These are phyloP conservation scores for Felis chaus DNA, from an alignment of 2,113 vertebrate genomes.

Conservation along the genomic window DNA sequence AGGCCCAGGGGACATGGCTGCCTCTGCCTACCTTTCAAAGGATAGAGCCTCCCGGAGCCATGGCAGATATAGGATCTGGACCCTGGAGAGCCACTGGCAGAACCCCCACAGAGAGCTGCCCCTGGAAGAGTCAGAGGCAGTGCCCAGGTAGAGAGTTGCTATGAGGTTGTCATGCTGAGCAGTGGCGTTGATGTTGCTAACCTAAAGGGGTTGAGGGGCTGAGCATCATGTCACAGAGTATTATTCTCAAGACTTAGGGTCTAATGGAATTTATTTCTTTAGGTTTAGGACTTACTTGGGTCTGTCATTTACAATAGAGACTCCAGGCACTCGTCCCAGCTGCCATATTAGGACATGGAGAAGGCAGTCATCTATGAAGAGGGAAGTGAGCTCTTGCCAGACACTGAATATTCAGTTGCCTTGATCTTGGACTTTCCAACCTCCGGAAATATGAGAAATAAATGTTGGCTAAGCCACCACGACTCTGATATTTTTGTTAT, in stretches of 20 bases:
- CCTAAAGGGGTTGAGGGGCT: too few relatives aligned
- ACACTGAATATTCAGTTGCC: background rate
- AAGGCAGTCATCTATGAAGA: background rate
- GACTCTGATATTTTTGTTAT: background rate
- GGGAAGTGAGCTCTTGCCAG: background rate
- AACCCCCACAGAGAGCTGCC: background rate
- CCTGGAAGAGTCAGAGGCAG: too few relatives aligned
- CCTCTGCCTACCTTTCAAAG: background rate
- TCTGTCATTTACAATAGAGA: background rate
- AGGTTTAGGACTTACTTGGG: background rate
- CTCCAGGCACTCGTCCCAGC: background rate
- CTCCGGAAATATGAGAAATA: too few relatives aligned
- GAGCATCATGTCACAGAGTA: too few relatives aligned
- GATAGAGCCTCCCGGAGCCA: background rate
- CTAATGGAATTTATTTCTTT: background rate
- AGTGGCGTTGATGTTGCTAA: rapidly evolving
- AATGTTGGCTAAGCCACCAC: too few relatives aligned
- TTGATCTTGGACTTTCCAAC: too few relatives aligned
- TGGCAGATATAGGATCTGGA: rapidly evolving
- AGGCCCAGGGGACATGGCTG: background rate
- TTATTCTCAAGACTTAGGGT: background rate
- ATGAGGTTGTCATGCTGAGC: background rate
- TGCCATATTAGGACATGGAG: background rate
- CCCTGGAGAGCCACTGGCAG: background rate
- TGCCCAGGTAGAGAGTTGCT: background rate